A percentile compares a stretch with the other conserved stretches of the same genome.
Evolutionary conservation across 2,797 vertebrate species (phyloP).

Genomic region (Acanthurus tractus): DNA sequence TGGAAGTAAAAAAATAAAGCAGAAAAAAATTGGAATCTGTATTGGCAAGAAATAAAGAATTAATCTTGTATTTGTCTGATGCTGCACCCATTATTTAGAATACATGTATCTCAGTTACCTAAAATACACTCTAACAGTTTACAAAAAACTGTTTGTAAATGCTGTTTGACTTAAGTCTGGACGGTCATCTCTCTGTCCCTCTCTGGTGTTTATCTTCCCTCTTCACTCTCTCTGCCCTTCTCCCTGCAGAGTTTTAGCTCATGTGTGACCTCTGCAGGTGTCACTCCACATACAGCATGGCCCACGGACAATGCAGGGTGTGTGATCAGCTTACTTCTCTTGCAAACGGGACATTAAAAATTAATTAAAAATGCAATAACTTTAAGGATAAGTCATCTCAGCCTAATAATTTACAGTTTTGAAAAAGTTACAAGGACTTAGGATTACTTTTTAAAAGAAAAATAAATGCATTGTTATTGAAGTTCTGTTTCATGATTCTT

Average conservation of each 20-base stretch:
- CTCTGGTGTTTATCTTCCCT: constrained; percentile 38
- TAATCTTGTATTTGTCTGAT: background rate
- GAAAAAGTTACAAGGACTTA: no score
- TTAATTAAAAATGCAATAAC: background rate
- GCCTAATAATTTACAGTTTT: background rate
- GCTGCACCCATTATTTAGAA: background rate
- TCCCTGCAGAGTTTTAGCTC: constrained; percentile 66
- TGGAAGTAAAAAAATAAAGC: background rate
- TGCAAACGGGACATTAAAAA: background rate
- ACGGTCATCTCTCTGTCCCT: constrained; percentile 15
- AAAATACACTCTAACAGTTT: background rate
- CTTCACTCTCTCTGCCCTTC: constrained; percentile 53
- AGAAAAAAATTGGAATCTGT: background rate
- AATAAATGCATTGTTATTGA: background rate
- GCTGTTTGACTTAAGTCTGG: background rate
- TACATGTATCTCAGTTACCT: background rate
- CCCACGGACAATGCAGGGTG: constrained; percentile 15
- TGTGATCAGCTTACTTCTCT: constrained; percentile 4
- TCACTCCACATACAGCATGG: constrained; percentile 39
- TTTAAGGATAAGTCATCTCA: background rate
- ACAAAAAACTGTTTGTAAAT: constrained; percentile 12
- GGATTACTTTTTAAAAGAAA: background rate
- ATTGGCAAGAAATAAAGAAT: background rate
- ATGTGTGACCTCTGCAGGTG: constrained; percentile 80
- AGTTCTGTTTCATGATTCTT: background rate